Percentiles rank a stretch among this genome's conserved stretches.
Conservation (phyloP, 2,888 invertebrate species). For the Meteorus cinctellus region DNA sequence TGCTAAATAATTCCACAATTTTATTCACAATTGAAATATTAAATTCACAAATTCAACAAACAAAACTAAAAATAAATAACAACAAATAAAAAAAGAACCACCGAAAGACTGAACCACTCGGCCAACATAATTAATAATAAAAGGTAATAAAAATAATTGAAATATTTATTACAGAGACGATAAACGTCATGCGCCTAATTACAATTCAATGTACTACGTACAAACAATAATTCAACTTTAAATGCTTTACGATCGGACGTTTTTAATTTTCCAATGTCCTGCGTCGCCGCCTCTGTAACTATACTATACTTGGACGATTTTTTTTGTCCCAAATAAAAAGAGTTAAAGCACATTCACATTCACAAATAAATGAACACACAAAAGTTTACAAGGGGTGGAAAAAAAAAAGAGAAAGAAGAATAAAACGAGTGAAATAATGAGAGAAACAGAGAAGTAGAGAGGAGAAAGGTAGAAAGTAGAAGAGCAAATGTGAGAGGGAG, state of each 20-base stretch:
- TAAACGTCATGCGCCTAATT: slow-evolving; percentile 59
- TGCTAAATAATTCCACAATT: too few species aligned
- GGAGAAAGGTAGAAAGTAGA: slow-evolving; percentile 38
- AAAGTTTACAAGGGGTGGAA: not conserved
- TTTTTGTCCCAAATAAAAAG: not conserved
- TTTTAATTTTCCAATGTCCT: slow-evolving; percentile 68
- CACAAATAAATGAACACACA: not conserved
- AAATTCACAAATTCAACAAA: not conserved
- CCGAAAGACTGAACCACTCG: not conserved
- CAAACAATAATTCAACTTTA: slow-evolving; percentile 66
- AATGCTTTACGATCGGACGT: slow-evolving; percentile 71
- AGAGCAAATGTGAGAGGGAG: slow-evolving; percentile 33
- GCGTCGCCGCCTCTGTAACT: slow-evolving; percentile 39
- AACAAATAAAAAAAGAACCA: not conserved
- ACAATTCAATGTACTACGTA: slow-evolving; percentile 66
- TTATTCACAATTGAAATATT: not conserved
- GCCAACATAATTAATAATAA: not conserved
- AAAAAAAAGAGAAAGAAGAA: not conserved
- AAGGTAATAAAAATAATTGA: not conserved
- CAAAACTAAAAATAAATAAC: not conserved
- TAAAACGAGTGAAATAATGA: slow-evolving; percentile 13
- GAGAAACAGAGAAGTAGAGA: slow-evolving; percentile 35
- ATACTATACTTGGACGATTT: not conserved
- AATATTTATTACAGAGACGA: not conserved
- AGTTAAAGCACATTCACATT: not conserved